A percentile compares a stretch with the other conserved stretches of the same genome.
Conservation (phyloP, 2,113 vertebrate species). For the Aptenodytes patagonicus region DNA sequence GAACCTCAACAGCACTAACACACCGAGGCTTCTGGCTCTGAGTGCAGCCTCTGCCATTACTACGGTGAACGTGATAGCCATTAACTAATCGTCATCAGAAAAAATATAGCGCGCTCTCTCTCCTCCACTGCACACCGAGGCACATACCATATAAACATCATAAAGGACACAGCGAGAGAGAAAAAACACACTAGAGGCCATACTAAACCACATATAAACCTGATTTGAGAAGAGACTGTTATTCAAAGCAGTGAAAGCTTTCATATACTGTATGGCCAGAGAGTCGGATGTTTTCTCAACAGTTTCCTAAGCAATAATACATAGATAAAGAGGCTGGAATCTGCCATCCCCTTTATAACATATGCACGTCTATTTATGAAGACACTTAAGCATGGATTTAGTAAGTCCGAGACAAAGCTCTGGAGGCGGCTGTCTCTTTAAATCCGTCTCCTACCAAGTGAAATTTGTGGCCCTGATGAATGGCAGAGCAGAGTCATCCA, state of each 20-base stretch:
- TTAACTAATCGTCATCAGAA: constrained; percentile 38
- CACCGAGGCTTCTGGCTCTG: neutral
- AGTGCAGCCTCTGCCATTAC: neutral
- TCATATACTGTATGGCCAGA: neutral
- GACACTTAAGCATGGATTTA: constrained; percentile 70
- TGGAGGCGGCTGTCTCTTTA: constrained; percentile 78
- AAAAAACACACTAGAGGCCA: constrained; percentile 40
- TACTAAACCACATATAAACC: constrained; percentile 5
- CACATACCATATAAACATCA: neutral
- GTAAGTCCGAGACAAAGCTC: constrained; percentile 70
- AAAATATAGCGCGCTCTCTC: neutral
- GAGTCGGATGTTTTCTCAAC: constrained; percentile 8
- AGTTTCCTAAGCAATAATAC: constrained; percentile 50
- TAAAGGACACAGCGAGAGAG: constrained; percentile 9
- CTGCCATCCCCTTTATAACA: constrained; percentile 44
- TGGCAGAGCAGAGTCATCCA: constrained; percentile 79
- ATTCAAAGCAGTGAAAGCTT: constrained; percentile 43
- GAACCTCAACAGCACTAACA: neutral
- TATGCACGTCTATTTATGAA: constrained; percentile 62
- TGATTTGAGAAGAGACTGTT: constrained; percentile 2
- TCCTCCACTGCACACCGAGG: neutral
- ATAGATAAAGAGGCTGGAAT: constrained; percentile 51
- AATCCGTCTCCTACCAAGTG: constrained; percentile 75
- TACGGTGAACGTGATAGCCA: neutral
- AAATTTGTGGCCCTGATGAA: constrained; percentile 83